Percentiles rank a stretch among this genome's conserved stretches.
Evolutionary conservation across 2,888 invertebrate genomes (phyloP).

Genomic region (Nephrotoma flavescens): DNA sequence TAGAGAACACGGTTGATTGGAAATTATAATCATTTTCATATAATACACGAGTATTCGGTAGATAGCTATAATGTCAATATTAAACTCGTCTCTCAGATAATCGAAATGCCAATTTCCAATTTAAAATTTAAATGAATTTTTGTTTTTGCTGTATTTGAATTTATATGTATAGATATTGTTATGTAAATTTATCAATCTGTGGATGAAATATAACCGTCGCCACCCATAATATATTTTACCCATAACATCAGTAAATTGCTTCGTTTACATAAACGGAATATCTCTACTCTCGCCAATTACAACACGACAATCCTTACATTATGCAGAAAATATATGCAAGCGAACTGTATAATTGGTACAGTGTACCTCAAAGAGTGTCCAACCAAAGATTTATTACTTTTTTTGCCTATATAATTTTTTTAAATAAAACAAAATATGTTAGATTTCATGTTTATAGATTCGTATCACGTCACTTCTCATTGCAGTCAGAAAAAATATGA

Average conservation of each 20-base stretch:
- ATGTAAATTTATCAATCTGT: neutral
- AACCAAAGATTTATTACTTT: too few relatives aligned
- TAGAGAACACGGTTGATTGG: neutral
- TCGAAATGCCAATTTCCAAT: neutral
- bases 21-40: neutral
- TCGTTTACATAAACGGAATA: too few relatives aligned
- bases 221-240: neutral
- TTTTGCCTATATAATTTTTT: too few relatives aligned
- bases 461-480: too few relatives aligned
- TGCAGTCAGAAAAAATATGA: too few relatives aligned
- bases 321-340: too few relatives aligned
- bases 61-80: neutral
- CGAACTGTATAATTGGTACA: too few relatives aligned
- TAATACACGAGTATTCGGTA: neutral
- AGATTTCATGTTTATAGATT: too few relatives aligned
- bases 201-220: neutral
- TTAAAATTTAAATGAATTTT: neutral
- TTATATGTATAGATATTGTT: neutral
- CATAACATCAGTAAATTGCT: neutral
- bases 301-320: too few relatives aligned
- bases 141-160: neutral
- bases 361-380: too few relatives aligned
- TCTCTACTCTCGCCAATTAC: too few relatives aligned
- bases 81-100: neutral
- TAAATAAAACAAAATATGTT: too few relatives aligned